phyloP scores from a whole-genome alignment of 2,797 vertebrate genomes.

The Cryptoprocta ferox region DNA sequence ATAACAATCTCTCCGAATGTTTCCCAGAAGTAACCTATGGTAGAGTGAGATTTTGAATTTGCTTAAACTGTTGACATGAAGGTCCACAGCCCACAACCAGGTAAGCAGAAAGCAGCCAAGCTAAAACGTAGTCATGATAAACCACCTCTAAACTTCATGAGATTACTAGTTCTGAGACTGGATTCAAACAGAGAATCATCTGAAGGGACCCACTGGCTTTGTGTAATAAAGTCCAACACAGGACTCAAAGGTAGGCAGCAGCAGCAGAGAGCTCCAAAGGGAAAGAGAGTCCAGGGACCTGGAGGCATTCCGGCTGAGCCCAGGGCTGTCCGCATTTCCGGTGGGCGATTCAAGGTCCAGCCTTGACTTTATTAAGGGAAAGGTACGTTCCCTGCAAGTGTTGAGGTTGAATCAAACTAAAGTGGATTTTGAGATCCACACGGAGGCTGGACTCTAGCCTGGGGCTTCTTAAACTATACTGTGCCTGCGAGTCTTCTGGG shows the following conservation, averaged over 20 bases:
- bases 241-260: background rate
- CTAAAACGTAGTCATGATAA: background rate
- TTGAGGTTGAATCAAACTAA: background rate
- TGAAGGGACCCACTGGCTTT: constrained; percentile 18
- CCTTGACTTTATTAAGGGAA: background rate
- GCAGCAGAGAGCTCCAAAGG: background rate
- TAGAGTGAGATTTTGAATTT: background rate
- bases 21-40: background rate
- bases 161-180: background rate
- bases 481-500: background rate
- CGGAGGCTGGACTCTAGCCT: background rate
- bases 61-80: background rate
- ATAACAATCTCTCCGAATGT: background rate
- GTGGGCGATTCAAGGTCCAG: background rate
- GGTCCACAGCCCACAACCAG: background rate
- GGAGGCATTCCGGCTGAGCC: background rate
- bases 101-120: background rate
- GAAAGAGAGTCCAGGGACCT: background rate
- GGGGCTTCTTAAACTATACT: background rate
- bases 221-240: background rate
- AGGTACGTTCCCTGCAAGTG: background rate
- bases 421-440: background rate
- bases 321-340: background rate
- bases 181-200: background rate
- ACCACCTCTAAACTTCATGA: background rate